Conservation (phyloP, 2,888 invertebrate genomes). For the Orthosia cruda region DNA sequence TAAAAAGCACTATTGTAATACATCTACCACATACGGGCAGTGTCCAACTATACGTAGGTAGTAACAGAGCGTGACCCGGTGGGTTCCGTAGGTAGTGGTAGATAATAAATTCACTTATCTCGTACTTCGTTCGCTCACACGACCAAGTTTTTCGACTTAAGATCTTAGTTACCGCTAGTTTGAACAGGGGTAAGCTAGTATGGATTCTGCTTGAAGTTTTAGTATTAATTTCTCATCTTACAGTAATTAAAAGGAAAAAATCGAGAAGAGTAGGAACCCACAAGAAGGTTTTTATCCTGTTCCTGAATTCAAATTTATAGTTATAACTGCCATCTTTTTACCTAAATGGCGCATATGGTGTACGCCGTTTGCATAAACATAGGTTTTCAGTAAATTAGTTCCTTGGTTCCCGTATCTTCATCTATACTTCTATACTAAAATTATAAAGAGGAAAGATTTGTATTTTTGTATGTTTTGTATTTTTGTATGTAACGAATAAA, state of each 20-base stretch:
- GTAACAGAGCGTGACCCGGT: conserved; percentile 60
- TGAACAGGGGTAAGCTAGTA: conserved; percentile 64
- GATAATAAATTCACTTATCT: conserved; percentile 86
- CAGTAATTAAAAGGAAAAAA: background rate
- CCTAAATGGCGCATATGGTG: too few relatives aligned
- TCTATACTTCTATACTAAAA: too few relatives aligned
- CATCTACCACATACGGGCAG: conserved; percentile 66
- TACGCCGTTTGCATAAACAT: too few relatives aligned
- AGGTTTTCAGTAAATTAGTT: too few relatives aligned
- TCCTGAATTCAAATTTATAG: too few relatives aligned
- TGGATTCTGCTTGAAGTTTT: conserved; percentile 54
- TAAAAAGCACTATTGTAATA: background rate
- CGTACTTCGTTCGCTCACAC: conserved; percentile 63
- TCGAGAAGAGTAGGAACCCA: too few relatives aligned
- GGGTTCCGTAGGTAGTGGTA: conserved; percentile 65
- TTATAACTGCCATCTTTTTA: too few relatives aligned
- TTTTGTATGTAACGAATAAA: too few relatives aligned
- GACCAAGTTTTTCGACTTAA: conserved; percentile 85
- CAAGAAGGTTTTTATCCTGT: too few relatives aligned
- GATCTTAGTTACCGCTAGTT: conserved; percentile 79
- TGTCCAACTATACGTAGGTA: conserved; percentile 61
- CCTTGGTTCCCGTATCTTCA: background rate
- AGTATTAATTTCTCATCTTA: background rate
- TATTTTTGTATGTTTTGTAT: too few relatives aligned
- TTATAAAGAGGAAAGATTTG: too few relatives aligned